Evolutionary conservation across 1,140 invertebrate species (phyloP).

Genomic region (Bombus waltoni): DNA sequence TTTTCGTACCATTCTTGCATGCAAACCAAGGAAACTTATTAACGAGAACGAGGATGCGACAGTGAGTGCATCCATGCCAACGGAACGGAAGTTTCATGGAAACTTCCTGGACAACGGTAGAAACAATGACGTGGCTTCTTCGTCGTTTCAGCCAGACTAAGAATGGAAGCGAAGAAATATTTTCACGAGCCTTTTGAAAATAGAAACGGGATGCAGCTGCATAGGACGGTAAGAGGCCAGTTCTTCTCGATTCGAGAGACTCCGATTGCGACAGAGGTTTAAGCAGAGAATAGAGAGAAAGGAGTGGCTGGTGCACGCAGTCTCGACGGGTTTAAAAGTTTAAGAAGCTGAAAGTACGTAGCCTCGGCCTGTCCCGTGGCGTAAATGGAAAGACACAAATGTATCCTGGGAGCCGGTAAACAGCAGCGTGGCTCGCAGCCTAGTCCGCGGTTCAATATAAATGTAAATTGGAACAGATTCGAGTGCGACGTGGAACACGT

Average conservation of each 20-base stretch:
- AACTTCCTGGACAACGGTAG: not conserved
- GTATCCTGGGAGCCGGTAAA: slow-evolving; percentile 76
- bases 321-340: slow-evolving; percentile 65
- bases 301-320: slow-evolving; percentile 44
- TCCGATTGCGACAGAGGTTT: not conserved
- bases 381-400: slow-evolving; percentile 76
- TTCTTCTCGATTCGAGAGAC: not conserved
- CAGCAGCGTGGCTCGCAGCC: slow-evolving; percentile 70
- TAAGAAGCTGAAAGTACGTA: slow-evolving; percentile 57
- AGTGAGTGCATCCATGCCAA: too few species aligned
- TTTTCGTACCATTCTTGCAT: not conserved
- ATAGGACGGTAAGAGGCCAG: not conserved
- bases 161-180: not conserved
- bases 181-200: not conserved
- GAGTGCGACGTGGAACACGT: slow-evolving; percentile 70
- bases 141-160: not conserved
- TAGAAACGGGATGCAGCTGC: not conserved
- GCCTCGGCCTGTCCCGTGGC: slow-evolving; percentile 38
- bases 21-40: slow-evolving; percentile 8
- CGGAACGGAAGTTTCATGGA: not conserved
- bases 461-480: slow-evolving; percentile 82
- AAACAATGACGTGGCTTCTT: not conserved
- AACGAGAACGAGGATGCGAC: not conserved
- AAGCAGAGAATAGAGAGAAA: slow-evolving; percentile 28
- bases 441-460: slow-evolving; percentile 81